Base-by-base conservation (phyloP, 2,113 vertebrate species). In the Prochilodus magdalenae region DNA sequence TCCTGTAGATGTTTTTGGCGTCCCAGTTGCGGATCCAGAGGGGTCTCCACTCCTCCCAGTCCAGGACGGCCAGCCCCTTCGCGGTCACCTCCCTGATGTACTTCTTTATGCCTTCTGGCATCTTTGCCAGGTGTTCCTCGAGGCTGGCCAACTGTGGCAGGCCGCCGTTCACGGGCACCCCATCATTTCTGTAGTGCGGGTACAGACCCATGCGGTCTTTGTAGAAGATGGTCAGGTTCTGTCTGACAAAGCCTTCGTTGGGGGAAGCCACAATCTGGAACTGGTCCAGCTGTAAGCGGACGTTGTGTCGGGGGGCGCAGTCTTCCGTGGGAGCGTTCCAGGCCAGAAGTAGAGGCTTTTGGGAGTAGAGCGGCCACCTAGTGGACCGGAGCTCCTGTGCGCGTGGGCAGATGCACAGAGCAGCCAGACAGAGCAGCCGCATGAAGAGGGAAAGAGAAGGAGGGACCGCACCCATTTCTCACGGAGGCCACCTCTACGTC, bases 21-120 rank as follows among this genome's bases (percentile, higher is more conserved):
- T 93, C 90, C 95, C 95, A 96, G 84, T 96, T 96, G 22, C 95
- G 87, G 47, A 94, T 92, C 95, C 95, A 96, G n/a, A 93, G 87
- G 0, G 95, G 95, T 6, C 95, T 91, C 95, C 95, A 96, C 77
- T 94, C 94, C 85, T 96, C 95, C 95, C 95, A 96, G 85, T 96
- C 95, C 6, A 96, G 93, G 18, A 96, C 93, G 10, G 95, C 91
- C 62, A 96, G 88, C 20, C 95, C 95, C 76, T 92, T 93, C 12
- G 93, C 92, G 2, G 27, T 44, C 1, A 69, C 75, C 3, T 93
- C 92, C 14, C 91, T 92, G 29, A 96, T 94, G 73, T 94, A 92
- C 33, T 89, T 91, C 0, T 88, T 8, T 27, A 96, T 75, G 29
- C 90, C 92, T 0, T 78, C 87, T 0, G 87, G 90, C 90, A 95